Evolutionary conservation across 1,140 invertebrate species (phyloP), one percentile per base, ranked within the genome.

Genomic region (Hycleus phaleratus): DNA sequence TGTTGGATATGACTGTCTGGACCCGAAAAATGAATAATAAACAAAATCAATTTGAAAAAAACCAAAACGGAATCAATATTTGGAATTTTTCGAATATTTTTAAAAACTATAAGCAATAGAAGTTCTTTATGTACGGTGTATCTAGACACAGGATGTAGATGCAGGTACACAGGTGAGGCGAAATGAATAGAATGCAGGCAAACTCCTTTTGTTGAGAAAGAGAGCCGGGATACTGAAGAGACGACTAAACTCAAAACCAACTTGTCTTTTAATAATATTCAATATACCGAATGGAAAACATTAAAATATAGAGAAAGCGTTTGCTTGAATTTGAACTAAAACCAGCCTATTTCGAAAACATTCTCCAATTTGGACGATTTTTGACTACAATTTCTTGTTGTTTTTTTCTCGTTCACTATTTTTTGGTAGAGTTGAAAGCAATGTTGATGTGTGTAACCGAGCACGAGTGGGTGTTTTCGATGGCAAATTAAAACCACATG

Each of bases 181-280:
- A 47, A 51, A 56, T 68, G 66, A 68, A 68, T 68, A 64, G 64
- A 66, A 68, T 66, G 60, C 66, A 68, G 66, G 64, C 66, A 64
- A 66, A 55, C 59, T 53, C 58, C 64, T 64, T 68, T 66, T 68
- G 62, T 68, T 62, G 45, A 48, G 46, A 32, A 7, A 32, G 32
- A 4, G 32, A 50, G 52, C 45, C 52, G 26, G 45, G 38, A 55
- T 32, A 18, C 18, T 7, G 7, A 32, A 5, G 32, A 32, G 32
- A 32, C 32, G 44, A 55, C 44, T 11, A 47, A 55, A 55, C 52
- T 55, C 44, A 44, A 55, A 46, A 42, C 44, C 38, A 44, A 12
- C 32, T 32, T 32, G 32, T 32, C 32, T 32, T 32, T 32, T 32
- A 32, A 32, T 32, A 32, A 18, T 2, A 18, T 18, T 18, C 18